Base-by-base conservation (phyloP, 92 coral and sea anemone genomes). In the Epizoanthus rinbou region DNA sequence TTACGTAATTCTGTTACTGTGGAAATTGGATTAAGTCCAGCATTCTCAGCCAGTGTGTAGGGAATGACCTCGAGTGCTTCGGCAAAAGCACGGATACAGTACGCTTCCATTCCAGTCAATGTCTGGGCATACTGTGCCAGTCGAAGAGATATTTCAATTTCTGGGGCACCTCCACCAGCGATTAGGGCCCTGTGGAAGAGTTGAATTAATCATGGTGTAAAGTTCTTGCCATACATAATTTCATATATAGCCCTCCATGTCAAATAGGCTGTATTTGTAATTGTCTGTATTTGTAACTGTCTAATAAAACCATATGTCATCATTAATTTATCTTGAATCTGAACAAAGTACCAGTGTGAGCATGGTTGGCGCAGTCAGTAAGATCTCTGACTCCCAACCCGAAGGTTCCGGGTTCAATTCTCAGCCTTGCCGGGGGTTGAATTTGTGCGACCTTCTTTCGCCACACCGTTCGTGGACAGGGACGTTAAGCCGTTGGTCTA, bases 101-200 rank as follows among this genome's bases (percentile, higher is more conserved):
- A 95, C 11, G 98, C 93, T 57, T 95, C 98, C 95, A 92, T 95
- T 50, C 98, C 97, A 22, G 97, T 89, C 41, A 95, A 81, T 1
- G 98, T 91, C 80, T 93, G 97, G 28, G 94, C 91, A 81, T 95
- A 89, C 56, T 95, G 92, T 10, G 97, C 93, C 4, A 95, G 95
- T 23, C 88, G 82, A 65, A 95, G 84, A 52, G 98, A 95, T 63
- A 95, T 92, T 84, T 95, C 98, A 19, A 90, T 95, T 65, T 95
- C 98, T 11, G 98, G 98, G 0, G 98, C 98, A 19, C 98, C 98
- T 3, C 98, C 98, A 24, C 98, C 98, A 13, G 98, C 95, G 33
- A 95, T 93, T 6, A 95, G 93, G 8, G 98, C 98, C 84, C 98
- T 95, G 75, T 67, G 73, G 66, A 31, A 8, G 17, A 50, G n/a